Evolutionary conservation across 2,888 invertebrate species (phyloP).

Genomic region (Pocota personata): DNA sequence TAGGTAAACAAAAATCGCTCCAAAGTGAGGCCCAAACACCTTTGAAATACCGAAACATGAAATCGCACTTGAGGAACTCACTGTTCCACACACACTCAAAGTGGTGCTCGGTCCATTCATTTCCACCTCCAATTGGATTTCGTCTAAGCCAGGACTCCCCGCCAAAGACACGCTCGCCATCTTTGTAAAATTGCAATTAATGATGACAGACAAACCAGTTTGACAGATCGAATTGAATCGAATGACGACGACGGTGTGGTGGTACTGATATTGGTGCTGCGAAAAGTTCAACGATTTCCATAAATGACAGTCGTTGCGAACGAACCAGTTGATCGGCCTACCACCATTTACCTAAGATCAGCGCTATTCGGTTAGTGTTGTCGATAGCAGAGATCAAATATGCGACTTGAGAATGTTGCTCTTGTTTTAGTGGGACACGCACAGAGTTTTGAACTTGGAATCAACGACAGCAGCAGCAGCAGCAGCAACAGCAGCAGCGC

Average conservation of each 20-base stretch:
- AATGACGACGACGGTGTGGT: conserved; percentile 22
- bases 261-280: not conserved
- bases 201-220: conserved; percentile 52
- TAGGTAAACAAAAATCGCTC: not conserved
- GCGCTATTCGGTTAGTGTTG: not conserved
- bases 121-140: not conserved
- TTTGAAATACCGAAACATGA: not conserved
- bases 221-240: conserved; percentile 39
- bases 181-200: conserved; percentile 24
- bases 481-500: no score
- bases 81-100: not conserved
- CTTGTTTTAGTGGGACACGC: conserved; percentile 52
- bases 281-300: conserved; percentile 62
- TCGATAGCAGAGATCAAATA: conserved; percentile 28
- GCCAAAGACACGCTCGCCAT: not conserved
- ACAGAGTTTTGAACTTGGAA: conserved; percentile 62
- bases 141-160: not conserved
- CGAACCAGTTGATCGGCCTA: conserved; percentile 37
- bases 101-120: not conserved
- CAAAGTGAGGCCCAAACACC: not conserved
- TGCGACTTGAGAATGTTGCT: conserved; percentile 59
- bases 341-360: not conserved
- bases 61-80: conserved; percentile 3
- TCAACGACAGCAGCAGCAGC: conserved; percentile 6
- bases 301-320: conserved; percentile 51